A percentile compares a stretch with the other conserved stretches of the same genome.
Conservation (phyloP, 2,113 vertebrate genomes). For the Ictalurus punctatus region DNA sequence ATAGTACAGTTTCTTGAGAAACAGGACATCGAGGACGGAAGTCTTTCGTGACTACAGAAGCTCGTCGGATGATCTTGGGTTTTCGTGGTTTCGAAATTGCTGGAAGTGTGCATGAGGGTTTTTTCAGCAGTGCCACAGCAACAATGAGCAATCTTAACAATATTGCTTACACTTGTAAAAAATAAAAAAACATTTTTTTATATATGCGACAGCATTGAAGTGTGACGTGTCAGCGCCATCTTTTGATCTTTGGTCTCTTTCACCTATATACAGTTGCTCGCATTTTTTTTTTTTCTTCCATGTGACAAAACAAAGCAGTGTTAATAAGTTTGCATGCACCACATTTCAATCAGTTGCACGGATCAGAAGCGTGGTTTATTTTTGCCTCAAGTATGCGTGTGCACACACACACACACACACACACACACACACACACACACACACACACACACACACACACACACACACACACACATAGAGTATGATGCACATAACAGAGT, state of each 20-base stretch:
- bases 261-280: background rate
- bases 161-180: background rate
- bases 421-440: background rate
- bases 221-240: background rate
- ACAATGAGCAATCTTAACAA: too few relatives aligned
- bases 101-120: background rate
- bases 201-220: background rate
- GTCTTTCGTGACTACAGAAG: background rate
- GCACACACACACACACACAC: background rate
- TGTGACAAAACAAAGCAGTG: background rate
- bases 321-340: conserved; percentile 10
- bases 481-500: background rate
- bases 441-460: background rate
- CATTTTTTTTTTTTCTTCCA: background rate
- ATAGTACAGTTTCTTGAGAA: background rate
- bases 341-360: background rate
- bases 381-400: background rate
- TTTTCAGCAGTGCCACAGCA: background rate
- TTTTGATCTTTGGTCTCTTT: background rate
- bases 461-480: background rate
- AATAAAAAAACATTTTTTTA: too few relatives aligned
- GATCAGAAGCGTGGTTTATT: background rate
- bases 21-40: background rate
- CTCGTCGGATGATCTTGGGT: background rate
- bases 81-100: background rate